These are phyloP conservation scores for Phenacoccus solenopsis DNA, from an alignment of 1,140 invertebrate species.

Conservation along the genomic window DNA sequence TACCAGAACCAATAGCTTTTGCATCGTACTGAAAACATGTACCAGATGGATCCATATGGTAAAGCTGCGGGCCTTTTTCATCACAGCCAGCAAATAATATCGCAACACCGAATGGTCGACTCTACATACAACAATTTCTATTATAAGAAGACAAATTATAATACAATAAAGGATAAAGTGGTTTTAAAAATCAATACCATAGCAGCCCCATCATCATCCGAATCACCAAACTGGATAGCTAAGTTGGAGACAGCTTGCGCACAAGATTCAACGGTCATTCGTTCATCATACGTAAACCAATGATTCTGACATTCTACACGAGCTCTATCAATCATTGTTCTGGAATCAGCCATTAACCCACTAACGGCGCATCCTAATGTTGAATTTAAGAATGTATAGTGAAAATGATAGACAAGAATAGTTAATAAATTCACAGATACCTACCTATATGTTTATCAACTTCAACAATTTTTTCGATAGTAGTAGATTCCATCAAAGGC, in stretches of 20 bases:
- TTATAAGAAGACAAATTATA: neutral
- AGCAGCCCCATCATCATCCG: constrained; percentile 88
- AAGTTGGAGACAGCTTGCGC: constrained; percentile 96
- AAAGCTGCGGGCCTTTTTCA: constrained; percentile 73
- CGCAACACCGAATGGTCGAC: constrained; percentile 96
- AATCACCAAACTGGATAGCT: constrained; percentile 97
- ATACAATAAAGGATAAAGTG: too few relatives aligned
- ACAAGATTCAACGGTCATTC: constrained; percentile 92
- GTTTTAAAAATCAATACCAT: constrained; percentile 49
- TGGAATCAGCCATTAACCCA: constrained; percentile 95
- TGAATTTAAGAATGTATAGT: neutral
- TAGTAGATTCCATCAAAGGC: constrained; percentile 85
- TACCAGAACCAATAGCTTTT: constrained; percentile 98
- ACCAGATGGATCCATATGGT: constrained; percentile 96
- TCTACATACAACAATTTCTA: constrained; percentile 38
- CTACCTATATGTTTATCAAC: constrained; percentile 90
- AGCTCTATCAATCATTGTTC: constrained; percentile 87
- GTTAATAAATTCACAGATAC: neutral
- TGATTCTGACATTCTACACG: constrained; percentile 93
- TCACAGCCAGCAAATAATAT: constrained; percentile 79
- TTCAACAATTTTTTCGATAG: constrained; percentile 94
- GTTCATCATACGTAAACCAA: constrained; percentile 95
- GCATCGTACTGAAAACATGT: constrained; percentile 97
- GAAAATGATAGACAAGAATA: neutral
- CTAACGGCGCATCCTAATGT: constrained; percentile 82